Evolutionary conservation across 53 echinoderm and acorn worm species (phyloP).

Genomic region (Temnopleurus reevesii): DNA sequence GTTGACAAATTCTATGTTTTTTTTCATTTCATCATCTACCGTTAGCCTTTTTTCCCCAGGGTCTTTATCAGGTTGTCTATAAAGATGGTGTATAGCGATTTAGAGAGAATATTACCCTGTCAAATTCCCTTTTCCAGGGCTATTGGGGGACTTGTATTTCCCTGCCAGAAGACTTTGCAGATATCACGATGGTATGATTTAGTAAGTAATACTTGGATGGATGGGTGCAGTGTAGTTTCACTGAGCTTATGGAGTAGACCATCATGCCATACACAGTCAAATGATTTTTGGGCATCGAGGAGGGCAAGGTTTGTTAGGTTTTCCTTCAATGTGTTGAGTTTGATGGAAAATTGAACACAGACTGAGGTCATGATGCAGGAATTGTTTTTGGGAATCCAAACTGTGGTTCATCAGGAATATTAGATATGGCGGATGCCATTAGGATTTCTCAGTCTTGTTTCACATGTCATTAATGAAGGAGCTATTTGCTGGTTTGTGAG

Average conservation of each 20-base stretch:
- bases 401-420: constrained; percentile 29
- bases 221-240: neutral
- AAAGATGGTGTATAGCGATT: constrained; percentile 4
- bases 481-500: too few relatives aligned
- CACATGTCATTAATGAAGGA: too few relatives aligned
- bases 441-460: too few relatives aligned
- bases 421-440: too few relatives aligned
- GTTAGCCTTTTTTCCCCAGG: neutral
- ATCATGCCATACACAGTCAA: constrained; percentile 30
- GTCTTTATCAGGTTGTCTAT: neutral
- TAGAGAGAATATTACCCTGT: constrained; percentile 21
- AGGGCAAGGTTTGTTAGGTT: neutral
- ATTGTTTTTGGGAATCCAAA: neutral
- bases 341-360: neutral
- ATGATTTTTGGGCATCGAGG: constrained; percentile 25
- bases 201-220: neutral
- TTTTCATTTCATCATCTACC: too few relatives aligned
- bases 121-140: neutral
- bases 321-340: neutral
- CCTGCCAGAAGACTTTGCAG: constrained; percentile 3
- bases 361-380: constrained; percentile 32
- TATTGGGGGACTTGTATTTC: neutral
- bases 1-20: too few relatives aligned
- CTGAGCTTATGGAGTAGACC: neutral
- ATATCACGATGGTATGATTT: neutral